Percentiles rank a stretch among this genome's conserved stretches.
Conservation (phyloP, 2,113 vertebrate species). For the Larimichthys polyactis region DNA sequence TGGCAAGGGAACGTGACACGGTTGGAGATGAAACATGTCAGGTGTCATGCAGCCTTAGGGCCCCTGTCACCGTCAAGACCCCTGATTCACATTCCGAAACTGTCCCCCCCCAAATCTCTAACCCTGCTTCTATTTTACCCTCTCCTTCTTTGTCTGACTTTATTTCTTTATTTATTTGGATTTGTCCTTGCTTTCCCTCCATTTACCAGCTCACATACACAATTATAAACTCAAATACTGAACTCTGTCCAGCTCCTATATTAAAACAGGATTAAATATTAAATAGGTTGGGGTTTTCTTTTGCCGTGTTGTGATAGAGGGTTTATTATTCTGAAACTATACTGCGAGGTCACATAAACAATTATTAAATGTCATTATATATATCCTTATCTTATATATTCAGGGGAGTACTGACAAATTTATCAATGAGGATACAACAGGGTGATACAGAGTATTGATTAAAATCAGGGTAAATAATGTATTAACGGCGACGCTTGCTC, state of each 20-base stretch:
- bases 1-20: constrained; percentile 65
- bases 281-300: neutral
- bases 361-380: neutral
- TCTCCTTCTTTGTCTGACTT: neutral
- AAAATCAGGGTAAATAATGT: neutral
- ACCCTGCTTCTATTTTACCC: constrained; percentile 12
- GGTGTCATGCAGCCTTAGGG: constrained; percentile 79
- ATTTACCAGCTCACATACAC: too few species aligned
- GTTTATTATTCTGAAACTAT: neutral
- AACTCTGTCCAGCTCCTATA: neutral
- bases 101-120: constrained; percentile 1
- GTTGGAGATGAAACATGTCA: constrained; percentile 83
- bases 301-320: too few species aligned
- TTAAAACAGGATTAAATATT: neutral
- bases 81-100: constrained; percentile 66
- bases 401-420: neutral
- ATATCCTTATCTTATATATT: neutral
- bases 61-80: constrained; percentile 55
- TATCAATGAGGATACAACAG: neutral
- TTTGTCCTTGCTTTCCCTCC: neutral
- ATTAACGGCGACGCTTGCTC: neutral
- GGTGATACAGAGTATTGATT: constrained; percentile 1
- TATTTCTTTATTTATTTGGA: neutral
- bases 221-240: neutral
- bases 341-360: neutral